phyloP scores from a whole-genome alignment of 1,140 invertebrate species.

The Agrilus planipennis region DNA sequence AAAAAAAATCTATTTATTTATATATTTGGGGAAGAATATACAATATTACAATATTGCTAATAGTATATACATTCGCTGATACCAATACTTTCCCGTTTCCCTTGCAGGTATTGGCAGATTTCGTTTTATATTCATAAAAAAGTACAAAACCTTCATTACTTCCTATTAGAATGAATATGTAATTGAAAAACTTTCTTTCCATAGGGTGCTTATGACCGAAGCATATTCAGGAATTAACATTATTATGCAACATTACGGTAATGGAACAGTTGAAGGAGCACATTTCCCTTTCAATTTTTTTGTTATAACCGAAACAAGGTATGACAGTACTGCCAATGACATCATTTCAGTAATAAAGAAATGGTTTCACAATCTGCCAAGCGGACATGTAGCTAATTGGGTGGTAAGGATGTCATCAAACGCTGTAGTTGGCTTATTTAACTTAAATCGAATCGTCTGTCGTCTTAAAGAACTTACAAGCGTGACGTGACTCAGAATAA shows the following conservation, averaged over 20 bases:
- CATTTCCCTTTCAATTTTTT: conserved; percentile 62
- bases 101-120: too few species aligned
- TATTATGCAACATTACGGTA: conserved; percentile 46
- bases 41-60: too few species aligned
- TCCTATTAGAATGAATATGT: too few species aligned
- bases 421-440: not conserved
- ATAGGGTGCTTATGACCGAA: conserved; percentile 62
- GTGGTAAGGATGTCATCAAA: conserved; percentile 42
- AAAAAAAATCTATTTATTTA: too few species aligned
- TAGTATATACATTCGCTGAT: too few species aligned
- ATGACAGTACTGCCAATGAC: conserved; percentile 40
- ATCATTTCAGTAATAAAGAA: conserved; percentile 40
- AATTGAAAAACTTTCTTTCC: too few species aligned
- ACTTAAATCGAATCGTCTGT: not conserved
- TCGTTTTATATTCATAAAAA: too few species aligned
- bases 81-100: too few species aligned
- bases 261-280: conserved; percentile 35
- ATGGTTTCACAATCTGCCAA: conserved; percentile 46
- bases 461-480: too few species aligned
- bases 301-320: conserved; percentile 41
- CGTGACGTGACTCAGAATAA: too few species aligned
- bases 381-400: conserved; percentile 47
- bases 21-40: too few species aligned
- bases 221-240: conserved; percentile 47
- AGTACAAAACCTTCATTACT: too few species aligned